A percentile compares a stretch with the other conserved stretches of the same genome.
phyloP scores from a whole-genome alignment of 2,888 invertebrate genomes.

The Eristalis pertinax region DNA sequence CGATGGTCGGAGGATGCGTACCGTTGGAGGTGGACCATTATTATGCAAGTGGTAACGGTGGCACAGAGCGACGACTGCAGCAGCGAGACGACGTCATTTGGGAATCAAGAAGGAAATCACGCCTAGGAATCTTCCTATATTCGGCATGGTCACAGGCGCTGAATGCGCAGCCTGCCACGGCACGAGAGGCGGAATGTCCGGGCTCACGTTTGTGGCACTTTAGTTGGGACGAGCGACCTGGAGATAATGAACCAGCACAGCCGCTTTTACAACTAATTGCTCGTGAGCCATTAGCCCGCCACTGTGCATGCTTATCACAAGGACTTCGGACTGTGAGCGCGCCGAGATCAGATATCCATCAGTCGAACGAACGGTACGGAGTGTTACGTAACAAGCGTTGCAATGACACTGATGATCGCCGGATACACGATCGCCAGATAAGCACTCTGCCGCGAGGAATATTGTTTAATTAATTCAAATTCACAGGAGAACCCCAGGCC shows the following conservation, averaged over 20 bases:
- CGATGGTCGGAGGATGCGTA: conserved; percentile 56
- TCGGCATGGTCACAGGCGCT: conserved; percentile 6
- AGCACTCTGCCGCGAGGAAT: conserved; percentile 6
- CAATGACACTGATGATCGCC: conserved; percentile 55
- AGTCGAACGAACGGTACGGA: conserved; percentile 44
- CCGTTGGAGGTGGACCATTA: conserved; percentile 53
- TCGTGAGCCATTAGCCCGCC: conserved; percentile 60
- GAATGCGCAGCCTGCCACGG: conserved; percentile 1
- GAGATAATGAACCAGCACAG: conserved; percentile 53
- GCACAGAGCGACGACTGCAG: conserved; percentile 2
- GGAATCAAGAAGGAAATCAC: conserved; percentile 64
- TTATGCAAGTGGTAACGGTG: conserved; percentile 61
- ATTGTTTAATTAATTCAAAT: conserved; percentile 61
- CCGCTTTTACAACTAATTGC: conserved; percentile 66
- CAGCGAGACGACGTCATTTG: conserved; percentile 40
- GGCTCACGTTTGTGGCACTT: conserved; percentile 67
- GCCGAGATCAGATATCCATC: conserved; percentile 62
- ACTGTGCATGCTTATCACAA: conserved; percentile 59
- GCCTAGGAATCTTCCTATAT: conserved; percentile 39
- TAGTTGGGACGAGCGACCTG: conserved; percentile 33
- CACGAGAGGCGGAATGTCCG: conserved; percentile 39
- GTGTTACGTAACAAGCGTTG: conserved; percentile 65
- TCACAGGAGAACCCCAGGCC: not conserved
- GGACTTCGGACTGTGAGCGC: conserved; percentile 22
- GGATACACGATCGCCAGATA: conserved; percentile 55